Percentiles rank a stretch among this genome's conserved stretches.
These are phyloP conservation scores for Cirrhinus mrigala DNA, from an alignment of 2,797 vertebrate genomes.

Conservation along the genomic window DNA sequence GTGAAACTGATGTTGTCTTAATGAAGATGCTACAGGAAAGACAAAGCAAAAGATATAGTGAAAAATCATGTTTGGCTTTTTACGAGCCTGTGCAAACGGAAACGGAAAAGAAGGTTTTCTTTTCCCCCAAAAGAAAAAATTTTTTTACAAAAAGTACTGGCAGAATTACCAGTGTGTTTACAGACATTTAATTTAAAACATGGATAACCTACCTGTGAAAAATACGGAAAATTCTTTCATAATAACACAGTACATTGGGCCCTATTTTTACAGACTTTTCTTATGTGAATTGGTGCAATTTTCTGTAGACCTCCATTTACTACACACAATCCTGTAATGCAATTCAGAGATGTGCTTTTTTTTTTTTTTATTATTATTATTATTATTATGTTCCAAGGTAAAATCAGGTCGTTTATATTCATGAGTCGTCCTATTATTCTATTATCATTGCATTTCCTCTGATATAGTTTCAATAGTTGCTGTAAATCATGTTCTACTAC, in stretches of 20 bases:
- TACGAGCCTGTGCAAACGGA: slow-evolving; percentile 3
- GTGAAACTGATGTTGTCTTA: slow-evolving; percentile 68
- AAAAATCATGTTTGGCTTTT: slow-evolving; percentile 55
- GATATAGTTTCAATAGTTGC: neutral
- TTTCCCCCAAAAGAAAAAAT: neutral
- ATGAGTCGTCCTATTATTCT: neutral
- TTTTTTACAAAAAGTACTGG: neutral
- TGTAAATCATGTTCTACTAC: neutral
- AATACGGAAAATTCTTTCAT: neutral
- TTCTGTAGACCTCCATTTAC: slow-evolving; percentile 4
- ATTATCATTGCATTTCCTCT: neutral
- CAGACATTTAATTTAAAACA: neutral
- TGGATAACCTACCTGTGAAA: too few relatives aligned
- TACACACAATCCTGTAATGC: neutral
- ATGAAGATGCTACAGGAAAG: slow-evolving; percentile 68
- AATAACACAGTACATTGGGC: neutral
- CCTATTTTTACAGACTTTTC: neutral
- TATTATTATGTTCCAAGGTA: neutral
- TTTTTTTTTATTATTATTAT: too few relatives aligned
- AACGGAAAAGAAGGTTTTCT: neutral
- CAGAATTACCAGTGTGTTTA: neutral
- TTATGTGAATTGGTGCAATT: neutral
- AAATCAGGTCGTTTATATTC: neutral
- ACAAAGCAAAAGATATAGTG: slow-evolving; percentile 21
- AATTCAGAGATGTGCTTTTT: neutral